Evolutionary conservation across 1,140 invertebrate genomes (phyloP), one percentile per base, ranked within the genome.

Genomic region (Scaptomyza pallida): DNA sequence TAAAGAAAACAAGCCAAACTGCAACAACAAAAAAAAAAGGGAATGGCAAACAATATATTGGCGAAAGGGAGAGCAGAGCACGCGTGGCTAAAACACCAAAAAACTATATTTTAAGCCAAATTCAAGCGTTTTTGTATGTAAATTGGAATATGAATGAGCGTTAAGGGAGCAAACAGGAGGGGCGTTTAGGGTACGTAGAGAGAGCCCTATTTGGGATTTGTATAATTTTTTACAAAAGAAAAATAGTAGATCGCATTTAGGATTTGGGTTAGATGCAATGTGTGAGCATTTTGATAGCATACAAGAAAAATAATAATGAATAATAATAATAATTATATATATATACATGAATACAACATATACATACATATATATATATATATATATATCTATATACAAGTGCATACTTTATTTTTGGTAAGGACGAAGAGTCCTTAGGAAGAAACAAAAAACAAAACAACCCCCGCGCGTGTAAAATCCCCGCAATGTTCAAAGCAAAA

Each of bases 301-400:
- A 21, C 19, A 21, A 52, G n/a, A n/a, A n/a, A n/a, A n/a, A 5
- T 5, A 72, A 74, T 73, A 86, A 72, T 80, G 67, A 76, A 43
- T 65, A 78, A 86, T 73, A 86, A 68, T 76, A 56, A 76, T 45
- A 59, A 78, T 80, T 74, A 81, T 83, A 72, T 45, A 75, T 51
- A 78, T 50, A 61, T 61, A 57, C 54, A 74, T 37, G 33, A 37
- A 75, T 61, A 12, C 26, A 71, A 37, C 26, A 71, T 17, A 71
- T 50, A 64, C 21, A 44, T 62, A 69, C 62, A 54, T 26, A 26
- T 26, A 30, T n/a, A n/a, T n/a, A n/a, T n/a, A n/a, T n/a, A n/a
- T n/a, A 51, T 56, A 63, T 56, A 70, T 79, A 79, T 85, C 76
- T 67, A 72, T 81, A 85, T 86, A 85, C 73, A 85, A 86, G 54